Conservation (phyloP, 1,140 invertebrate genomes). For the Neuroterus valhalla region DNA sequence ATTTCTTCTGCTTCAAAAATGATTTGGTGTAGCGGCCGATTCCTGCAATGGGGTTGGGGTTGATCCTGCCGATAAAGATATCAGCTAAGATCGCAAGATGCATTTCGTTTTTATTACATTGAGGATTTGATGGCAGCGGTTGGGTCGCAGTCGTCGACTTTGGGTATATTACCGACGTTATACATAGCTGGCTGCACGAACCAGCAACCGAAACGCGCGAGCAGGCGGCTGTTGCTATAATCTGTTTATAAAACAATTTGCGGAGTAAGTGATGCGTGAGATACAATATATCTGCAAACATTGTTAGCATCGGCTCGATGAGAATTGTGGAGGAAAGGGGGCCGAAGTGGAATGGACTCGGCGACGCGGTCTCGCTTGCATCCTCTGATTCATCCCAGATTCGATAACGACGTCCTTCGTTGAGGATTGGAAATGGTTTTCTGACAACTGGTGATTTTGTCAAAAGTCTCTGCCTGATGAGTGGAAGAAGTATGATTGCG, state of each 20-base stretch:
- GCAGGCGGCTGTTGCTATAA: slow-evolving; percentile 71
- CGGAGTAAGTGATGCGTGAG: slow-evolving; percentile 76
- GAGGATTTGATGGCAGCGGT: slow-evolving; percentile 12
- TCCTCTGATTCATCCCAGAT: slow-evolving; percentile 48
- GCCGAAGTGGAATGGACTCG: slow-evolving; percentile 42
- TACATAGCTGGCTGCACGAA: slow-evolving; percentile 42
- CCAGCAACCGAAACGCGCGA: slow-evolving; percentile 48
- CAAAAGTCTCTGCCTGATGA: background rate
- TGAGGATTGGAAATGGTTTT: background rate
- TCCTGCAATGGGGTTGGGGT: background rate
- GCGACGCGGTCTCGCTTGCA: slow-evolving; percentile 43
- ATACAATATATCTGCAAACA: slow-evolving; percentile 77
- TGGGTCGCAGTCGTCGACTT: slow-evolving; percentile 4
- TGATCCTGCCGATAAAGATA: background rate
- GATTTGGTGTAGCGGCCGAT: background rate
- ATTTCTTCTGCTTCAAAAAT: no score
- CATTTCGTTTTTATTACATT: slow-evolving; percentile 28
- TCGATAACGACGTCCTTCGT: slow-evolving; percentile 19
- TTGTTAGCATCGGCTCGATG: slow-evolving; percentile 76
- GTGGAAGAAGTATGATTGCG: no score
- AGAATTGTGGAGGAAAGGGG: slow-evolving; percentile 69
- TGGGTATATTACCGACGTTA: slow-evolving; percentile 24
- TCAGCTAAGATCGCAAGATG: slow-evolving; percentile 19
- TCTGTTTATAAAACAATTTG: slow-evolving; percentile 78
- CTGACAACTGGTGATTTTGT: background rate